Conservation (phyloP, 2,797 vertebrate genomes). For the Typhlichthys eigenmanni region DNA sequence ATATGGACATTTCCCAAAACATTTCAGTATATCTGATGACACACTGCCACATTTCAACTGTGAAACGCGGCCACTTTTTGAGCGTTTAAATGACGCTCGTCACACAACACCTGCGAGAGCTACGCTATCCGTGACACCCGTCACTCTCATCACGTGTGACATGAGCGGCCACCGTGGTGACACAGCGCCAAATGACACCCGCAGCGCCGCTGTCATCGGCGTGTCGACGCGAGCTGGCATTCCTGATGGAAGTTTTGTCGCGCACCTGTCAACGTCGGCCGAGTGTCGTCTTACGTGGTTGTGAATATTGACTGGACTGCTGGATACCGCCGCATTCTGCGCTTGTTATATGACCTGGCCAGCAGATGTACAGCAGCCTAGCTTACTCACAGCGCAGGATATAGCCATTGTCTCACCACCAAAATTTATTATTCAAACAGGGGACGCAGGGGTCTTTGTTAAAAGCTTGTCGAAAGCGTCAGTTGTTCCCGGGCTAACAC, state of each 20-base stretch:
- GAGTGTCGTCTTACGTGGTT: constrained; percentile 30
- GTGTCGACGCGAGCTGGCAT: constrained; percentile 26
- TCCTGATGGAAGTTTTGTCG: constrained; percentile 50
- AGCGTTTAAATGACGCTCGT: neutral
- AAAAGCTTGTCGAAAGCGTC: neutral
- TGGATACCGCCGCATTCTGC: constrained; percentile 8
- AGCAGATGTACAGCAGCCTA: neutral
- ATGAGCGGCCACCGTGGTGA: constrained; percentile 27
- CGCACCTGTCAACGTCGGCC: constrained; percentile 1
- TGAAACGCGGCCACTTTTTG: neutral
- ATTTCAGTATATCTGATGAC: too few species aligned
- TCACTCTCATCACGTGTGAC: constrained; percentile 35
- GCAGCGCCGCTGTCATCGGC: constrained; percentile 25
- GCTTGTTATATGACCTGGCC: neutral
- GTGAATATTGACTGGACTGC: constrained; percentile 13
- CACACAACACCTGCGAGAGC: constrained; percentile 14
- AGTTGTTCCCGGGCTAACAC: neutral
- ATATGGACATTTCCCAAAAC: too few species aligned
- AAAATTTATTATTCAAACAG: constrained; percentile 22
- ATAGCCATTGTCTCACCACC: neutral
- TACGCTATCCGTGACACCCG: constrained; percentile 8
- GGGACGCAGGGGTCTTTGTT: constrained; percentile 1
- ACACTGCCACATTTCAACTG: too few species aligned
- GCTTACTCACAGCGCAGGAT: neutral
- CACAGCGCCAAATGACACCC: constrained; percentile 15